phyloP scores from a whole-genome alignment of 2,797 vertebrate species.

The Falco peregrinus region DNA sequence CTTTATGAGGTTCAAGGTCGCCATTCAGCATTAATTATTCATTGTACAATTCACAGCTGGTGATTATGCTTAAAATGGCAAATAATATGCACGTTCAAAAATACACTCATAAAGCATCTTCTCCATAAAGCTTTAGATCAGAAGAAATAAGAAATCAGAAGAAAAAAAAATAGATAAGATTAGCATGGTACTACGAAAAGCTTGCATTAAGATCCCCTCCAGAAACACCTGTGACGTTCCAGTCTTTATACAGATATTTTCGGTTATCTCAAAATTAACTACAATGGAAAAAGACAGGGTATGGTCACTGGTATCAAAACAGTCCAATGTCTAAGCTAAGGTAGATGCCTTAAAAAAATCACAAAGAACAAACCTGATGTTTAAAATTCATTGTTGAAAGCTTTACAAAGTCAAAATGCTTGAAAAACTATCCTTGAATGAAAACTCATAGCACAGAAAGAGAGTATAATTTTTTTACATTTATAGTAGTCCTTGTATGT shows the following conservation, averaged over 20 bases:
- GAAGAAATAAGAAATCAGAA: background rate
- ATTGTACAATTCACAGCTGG: constrained; percentile 59
- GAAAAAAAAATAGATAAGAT: background rate
- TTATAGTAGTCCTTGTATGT: background rate
- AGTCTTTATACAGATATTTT: background rate
- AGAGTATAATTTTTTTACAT: background rate
- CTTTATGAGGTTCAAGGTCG: constrained; percentile 58
- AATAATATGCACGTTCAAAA: background rate
- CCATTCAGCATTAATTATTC: constrained; percentile 64
- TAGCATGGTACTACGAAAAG: background rate
- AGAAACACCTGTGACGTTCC: background rate
- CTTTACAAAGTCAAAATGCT: background rate
- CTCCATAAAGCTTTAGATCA: background rate
- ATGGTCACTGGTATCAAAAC: background rate
- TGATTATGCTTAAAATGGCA: constrained; percentile 13
- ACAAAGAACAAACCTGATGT: background rate
- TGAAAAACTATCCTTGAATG: background rate
- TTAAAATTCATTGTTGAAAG: background rate
- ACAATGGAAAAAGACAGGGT: background rate
- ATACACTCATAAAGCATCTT: background rate
- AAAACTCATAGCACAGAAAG: background rate
- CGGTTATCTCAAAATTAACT: background rate
- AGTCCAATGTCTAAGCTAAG: background rate
- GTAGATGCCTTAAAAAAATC: background rate
- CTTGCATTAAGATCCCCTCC: background rate